These are phyloP conservation scores for Willowsia nigromaculata DNA, from an alignment of 2,888 invertebrate genomes.

Conservation along the genomic window DNA sequence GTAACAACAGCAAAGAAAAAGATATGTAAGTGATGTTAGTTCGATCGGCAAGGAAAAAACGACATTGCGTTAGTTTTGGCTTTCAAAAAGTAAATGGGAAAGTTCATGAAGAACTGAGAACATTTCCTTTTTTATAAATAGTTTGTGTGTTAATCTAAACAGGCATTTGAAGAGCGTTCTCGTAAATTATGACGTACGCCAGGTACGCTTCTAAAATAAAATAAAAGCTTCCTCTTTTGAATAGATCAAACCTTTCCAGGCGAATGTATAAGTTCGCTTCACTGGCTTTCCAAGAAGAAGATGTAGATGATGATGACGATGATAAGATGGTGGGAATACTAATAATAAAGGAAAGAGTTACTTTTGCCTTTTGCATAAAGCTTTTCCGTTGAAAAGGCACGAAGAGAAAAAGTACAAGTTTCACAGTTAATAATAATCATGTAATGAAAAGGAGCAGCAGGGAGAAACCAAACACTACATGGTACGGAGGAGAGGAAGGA, in stretches of 20 bases:
- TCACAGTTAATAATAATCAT: constrained; percentile 49
- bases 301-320: not conserved
- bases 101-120: not conserved
- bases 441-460: constrained; percentile 25
- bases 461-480: too few species aligned
- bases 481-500: not conserved
- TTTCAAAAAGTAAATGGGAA: not conserved
- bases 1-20: not conserved
- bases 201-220: not conserved
- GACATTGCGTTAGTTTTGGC: not conserved
- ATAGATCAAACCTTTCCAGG: constrained; percentile 4
- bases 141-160: too few species aligned
- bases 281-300: not conserved
- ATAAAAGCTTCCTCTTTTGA: not conserved
- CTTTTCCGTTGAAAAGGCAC: not conserved
- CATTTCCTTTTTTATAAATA: too few species aligned
- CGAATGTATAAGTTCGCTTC: too few species aligned
- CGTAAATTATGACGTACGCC: not conserved
- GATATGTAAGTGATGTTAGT: not conserved
- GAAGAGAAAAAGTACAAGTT: not conserved
- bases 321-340: not conserved
- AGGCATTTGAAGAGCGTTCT: too few species aligned
- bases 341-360: not conserved
- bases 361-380: not conserved
- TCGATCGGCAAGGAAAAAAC: not conserved